Evolutionary conservation across 2,797 vertebrate genomes (phyloP).

Genomic region (Hoplostethus atlanticus): DNA sequence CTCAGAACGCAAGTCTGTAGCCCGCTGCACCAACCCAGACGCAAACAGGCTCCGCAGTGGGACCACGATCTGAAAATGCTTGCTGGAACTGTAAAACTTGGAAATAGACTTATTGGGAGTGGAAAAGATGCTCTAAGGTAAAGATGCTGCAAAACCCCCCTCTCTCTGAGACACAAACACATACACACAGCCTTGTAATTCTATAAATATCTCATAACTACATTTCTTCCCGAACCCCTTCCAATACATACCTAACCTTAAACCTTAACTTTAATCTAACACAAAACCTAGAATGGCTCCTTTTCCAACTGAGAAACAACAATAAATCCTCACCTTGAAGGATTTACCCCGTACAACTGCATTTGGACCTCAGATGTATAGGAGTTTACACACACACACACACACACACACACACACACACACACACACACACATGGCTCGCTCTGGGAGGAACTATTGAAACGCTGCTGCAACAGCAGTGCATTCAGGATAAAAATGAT

Average conservation of each 20-base stretch:
- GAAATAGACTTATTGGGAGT: slow-evolving; percentile 44
- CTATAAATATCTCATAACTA: slow-evolving; percentile 18
- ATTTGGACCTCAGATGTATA: not conserved
- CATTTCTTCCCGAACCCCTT: not conserved
- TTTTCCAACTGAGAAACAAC: no score
- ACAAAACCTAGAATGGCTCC: no score
- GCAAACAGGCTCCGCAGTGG: slow-evolving; percentile 44
- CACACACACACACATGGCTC: slow-evolving; percentile 23
- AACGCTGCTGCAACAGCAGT: slow-evolving; percentile 46
- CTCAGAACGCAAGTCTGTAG: slow-evolving; percentile 71
- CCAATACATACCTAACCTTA: no score
- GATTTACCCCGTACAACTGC: no score
- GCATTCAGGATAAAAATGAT: slow-evolving; percentile 34
- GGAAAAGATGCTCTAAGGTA: slow-evolving; percentile 20
- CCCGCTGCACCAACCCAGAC: slow-evolving; percentile 50
- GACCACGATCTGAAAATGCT: slow-evolving; percentile 46
- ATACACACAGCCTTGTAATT: slow-evolving; percentile 2
- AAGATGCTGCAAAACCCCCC: no score
- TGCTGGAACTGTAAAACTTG: slow-evolving; percentile 38
- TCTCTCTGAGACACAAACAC: not conserved
- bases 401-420: slow-evolving; percentile 3
- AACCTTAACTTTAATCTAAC: no score
- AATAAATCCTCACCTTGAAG: no score
- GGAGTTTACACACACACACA: not conserved
- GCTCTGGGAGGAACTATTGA: slow-evolving; percentile 35